Conservation (phyloP, 1,140 invertebrate genomes). For the Onthophagus taurus region DNA sequence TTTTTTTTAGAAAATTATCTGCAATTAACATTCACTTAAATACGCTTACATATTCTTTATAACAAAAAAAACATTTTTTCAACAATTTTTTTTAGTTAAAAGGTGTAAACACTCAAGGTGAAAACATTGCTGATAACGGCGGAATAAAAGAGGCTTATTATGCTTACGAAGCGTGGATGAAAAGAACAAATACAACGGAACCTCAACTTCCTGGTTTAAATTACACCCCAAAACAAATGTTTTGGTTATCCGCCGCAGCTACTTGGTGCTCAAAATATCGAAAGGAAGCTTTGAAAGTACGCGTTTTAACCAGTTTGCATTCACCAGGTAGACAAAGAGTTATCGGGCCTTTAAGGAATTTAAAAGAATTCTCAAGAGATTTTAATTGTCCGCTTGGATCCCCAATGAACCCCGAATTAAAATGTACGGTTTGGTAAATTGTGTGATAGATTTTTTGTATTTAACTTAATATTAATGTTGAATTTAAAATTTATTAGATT, state of each 20-base stretch:
- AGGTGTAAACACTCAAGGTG: conserved; percentile 45
- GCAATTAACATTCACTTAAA: too few species aligned
- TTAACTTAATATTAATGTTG: too few species aligned
- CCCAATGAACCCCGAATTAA: conserved; percentile 69
- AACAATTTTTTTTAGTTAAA: conserved; percentile 33
- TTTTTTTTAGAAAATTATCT: too few species aligned
- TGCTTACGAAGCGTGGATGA: conserved; percentile 48
- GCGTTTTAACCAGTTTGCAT: conserved; percentile 37
- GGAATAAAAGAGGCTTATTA: conserved; percentile 50
- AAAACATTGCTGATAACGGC: conserved; percentile 61
- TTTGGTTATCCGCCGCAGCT: conserved; percentile 50
- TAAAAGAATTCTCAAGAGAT: conserved; percentile 74
- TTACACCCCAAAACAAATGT: conserved; percentile 47
- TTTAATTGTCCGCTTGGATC: conserved; percentile 72
- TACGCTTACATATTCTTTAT: not conserved
- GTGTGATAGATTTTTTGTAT: conserved; percentile 9
- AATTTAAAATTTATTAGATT: too few species aligned
- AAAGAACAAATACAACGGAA: conserved; percentile 35
- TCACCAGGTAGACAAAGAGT: conserved; percentile 66
- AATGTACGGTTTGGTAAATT: conserved; percentile 29
- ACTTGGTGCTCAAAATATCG: conserved; percentile 45
- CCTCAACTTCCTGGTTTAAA: conserved; percentile 41
- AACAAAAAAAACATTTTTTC: not conserved
- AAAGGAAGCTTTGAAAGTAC: conserved; percentile 37
- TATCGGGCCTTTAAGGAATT: conserved; percentile 81